Percentiles rank a stretch among this genome's conserved stretches.
Evolutionary conservation across 2,113 vertebrate genomes (phyloP).

Genomic region (Eupsittula cactorum): DNA sequence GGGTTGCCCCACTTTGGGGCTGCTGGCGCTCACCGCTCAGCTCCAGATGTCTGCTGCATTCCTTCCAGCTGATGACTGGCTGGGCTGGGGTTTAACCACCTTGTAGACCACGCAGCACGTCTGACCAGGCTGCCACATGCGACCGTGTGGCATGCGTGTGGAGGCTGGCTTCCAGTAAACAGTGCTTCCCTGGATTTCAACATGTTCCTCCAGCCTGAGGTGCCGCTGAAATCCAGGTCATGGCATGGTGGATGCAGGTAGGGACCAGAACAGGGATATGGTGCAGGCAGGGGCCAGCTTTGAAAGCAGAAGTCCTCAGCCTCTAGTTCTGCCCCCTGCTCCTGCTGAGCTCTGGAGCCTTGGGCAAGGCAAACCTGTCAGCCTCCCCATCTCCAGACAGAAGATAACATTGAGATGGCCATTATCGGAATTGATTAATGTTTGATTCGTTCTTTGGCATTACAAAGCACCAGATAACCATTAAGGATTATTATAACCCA

Average conservation of each 20-base stretch:
- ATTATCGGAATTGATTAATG: slow-evolving; percentile 7
- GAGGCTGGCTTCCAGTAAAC: neutral
- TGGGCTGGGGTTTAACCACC: neutral
- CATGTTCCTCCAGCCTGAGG: neutral
- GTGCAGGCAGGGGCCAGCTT: neutral
- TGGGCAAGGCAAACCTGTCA: neutral
- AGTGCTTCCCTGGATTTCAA: neutral
- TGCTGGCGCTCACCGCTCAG: neutral
- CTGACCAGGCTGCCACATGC: neutral
- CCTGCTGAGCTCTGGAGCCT: neutral
- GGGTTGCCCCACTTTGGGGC: rapidly evolving
- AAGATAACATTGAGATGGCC: neutral
- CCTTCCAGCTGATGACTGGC: neutral
- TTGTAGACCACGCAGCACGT: neutral
- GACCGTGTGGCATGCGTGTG: neutral
- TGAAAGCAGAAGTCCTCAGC: neutral
- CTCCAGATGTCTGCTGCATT: neutral
- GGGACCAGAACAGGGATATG: neutral
- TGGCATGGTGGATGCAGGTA: rapidly evolving
- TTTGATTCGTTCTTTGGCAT: neutral
- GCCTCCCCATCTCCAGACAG: neutral
- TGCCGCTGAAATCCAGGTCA: neutral
- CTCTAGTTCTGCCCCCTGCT: neutral
- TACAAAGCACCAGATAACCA: neutral
- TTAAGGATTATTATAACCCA: neutral